Evolutionary conservation across 1,140 invertebrate genomes (phyloP).

Genomic region (Pseudomyrmex dendroicus): DNA sequence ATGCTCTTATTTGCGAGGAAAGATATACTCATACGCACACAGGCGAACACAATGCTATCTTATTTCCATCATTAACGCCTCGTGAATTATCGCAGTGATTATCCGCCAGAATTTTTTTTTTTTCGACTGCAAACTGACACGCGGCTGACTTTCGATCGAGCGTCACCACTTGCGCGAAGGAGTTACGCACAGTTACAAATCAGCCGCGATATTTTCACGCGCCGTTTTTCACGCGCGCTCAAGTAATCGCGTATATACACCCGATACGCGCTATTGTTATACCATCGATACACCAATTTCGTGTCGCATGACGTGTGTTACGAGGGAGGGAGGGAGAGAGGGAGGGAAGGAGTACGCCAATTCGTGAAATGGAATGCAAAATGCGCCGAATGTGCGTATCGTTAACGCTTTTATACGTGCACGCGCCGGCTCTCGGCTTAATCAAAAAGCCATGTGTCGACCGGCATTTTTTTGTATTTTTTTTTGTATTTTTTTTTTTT

Average conservation of each 20-base stretch:
- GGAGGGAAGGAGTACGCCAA: background rate
- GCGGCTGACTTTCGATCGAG: constrained; percentile 2
- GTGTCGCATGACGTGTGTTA: background rate
- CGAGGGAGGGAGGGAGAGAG: too few relatives aligned
- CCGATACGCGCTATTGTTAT: background rate
- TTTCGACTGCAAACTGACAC: background rate
- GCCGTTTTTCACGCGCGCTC: background rate
- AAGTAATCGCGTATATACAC: background rate
- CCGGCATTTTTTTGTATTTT: background rate
- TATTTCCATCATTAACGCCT: background rate
- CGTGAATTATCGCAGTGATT: background rate
- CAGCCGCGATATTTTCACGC: background rate
- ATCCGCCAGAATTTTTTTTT: constrained; percentile 1
- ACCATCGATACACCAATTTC: background rate
- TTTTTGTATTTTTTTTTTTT: background rate
- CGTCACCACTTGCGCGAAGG: constrained; percentile 35
- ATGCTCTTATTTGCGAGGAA: background rate
- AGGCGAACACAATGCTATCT: too few relatives aligned
- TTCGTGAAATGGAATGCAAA: background rate
- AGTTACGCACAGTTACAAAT: background rate
- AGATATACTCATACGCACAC: too few relatives aligned
- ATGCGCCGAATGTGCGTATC: background rate
- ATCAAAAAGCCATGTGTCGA: constrained; percentile 34
- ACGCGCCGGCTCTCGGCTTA: constrained; percentile 1
- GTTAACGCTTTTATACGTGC: constrained; percentile 17